These are phyloP conservation scores for Penaeus monodon DNA, from an alignment of 2,888 invertebrate species.

Conservation along the genomic window DNA sequence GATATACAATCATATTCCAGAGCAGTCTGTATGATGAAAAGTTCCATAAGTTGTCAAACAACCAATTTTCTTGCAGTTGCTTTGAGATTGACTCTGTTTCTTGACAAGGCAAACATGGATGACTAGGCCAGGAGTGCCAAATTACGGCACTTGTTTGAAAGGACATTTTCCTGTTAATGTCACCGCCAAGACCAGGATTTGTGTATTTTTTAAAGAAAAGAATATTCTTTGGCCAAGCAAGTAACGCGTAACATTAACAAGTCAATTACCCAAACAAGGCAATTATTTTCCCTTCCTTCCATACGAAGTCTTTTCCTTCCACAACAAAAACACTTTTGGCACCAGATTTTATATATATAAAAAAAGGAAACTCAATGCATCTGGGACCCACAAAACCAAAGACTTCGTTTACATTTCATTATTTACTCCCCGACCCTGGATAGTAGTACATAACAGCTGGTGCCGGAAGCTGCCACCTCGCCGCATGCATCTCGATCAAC, in stretches of 20 bases:
- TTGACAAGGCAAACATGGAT: too few relatives aligned
- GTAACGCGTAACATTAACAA: background rate
- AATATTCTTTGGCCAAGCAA: too few relatives aligned
- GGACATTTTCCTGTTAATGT: too few relatives aligned
- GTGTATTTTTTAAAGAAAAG: too few relatives aligned
- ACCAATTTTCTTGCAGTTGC: too few relatives aligned
- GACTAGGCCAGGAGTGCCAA: too few relatives aligned
- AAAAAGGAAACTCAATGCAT: background rate
- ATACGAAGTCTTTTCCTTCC: background rate
- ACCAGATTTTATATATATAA: conserved; percentile 10
- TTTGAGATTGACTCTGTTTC: too few relatives aligned
- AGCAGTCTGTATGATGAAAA: too few relatives aligned
- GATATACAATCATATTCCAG: too few relatives aligned
- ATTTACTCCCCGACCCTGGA: conserved; percentile 54
- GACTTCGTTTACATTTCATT: conserved; percentile 1
- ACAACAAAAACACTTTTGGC: conserved; percentile 13
- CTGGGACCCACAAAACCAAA: conserved; percentile 20
- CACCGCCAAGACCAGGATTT: too few relatives aligned
- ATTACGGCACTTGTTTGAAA: too few relatives aligned
- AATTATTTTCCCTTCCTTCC: conserved; percentile 1
- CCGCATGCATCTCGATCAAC: conserved; percentile 89
- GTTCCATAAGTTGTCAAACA: too few relatives aligned
- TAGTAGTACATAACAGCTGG: conserved; percentile 88
- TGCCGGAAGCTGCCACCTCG: conserved; percentile 90
- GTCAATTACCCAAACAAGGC: conserved; percentile 1